Percentiles rank a stretch among this genome's conserved stretches.
phyloP scores from a whole-genome alignment of 2,888 invertebrate genomes.

The Papilio protenor region DNA sequence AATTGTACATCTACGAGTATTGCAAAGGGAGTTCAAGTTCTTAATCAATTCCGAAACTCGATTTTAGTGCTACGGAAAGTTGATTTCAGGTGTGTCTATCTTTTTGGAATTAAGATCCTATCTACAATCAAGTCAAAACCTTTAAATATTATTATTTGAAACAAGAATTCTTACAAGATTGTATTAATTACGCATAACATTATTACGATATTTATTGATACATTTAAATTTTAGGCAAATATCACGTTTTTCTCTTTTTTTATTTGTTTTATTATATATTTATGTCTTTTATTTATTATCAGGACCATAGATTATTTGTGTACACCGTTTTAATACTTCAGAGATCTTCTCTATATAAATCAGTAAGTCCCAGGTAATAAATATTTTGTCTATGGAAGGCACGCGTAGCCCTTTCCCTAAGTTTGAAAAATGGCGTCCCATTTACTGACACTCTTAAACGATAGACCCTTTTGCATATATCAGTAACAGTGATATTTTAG shows the following conservation, averaged over 20 bases:
- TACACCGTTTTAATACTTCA: not conserved
- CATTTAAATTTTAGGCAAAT: too few species aligned
- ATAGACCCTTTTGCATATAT: conserved; percentile 16
- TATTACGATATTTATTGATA: too few species aligned
- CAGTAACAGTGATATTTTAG: not conserved
- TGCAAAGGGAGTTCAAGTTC: conserved; percentile 28
- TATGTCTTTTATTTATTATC: too few species aligned
- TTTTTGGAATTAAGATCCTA: not conserved
- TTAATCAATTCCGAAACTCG: conserved; percentile 17
- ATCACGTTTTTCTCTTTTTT: too few species aligned
- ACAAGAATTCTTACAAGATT: not conserved
- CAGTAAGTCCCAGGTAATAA: not conserved
- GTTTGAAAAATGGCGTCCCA: conserved; percentile 4
- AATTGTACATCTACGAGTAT: conserved; percentile 34
- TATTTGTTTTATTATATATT: too few species aligned
- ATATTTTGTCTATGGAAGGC: conserved; percentile 1
- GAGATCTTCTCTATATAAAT: not conserved
- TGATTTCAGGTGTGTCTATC: conserved; percentile 4
- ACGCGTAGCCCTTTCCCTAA: not conserved
- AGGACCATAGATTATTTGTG: not conserved
- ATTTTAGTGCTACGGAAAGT: conserved; percentile 20
- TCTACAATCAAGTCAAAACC: not conserved
- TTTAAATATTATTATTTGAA: not conserved
- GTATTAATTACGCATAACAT: too few species aligned
- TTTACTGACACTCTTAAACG: conserved; percentile 3